Evolutionary conservation across 2,797 vertebrate species (phyloP).

Genomic region (Cryptoblepharus egeriae): DNA sequence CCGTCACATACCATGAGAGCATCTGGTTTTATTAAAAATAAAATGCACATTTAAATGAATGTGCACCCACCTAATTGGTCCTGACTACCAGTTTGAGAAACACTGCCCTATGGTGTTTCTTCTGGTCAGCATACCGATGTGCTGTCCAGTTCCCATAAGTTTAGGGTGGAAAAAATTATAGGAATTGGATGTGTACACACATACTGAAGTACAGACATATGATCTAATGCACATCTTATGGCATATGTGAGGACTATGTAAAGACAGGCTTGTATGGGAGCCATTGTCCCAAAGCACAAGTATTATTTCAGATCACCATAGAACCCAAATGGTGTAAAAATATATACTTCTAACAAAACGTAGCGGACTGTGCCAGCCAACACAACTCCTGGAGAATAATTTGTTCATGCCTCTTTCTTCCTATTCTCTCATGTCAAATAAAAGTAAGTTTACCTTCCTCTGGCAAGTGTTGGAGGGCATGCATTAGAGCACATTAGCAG

Average conservation of each 20-base stretch:
- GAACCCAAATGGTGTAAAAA: background rate
- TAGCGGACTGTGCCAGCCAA: background rate
- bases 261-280: background rate
- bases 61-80: no score
- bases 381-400: background rate
- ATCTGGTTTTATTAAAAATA: no score
- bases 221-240: background rate
- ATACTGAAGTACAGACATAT: background rate
- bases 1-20: no score
- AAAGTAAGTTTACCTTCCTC: background rate
- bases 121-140: no score
- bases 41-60: no score
- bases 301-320: background rate
- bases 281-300: background rate
- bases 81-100: no score
- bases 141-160: background rate
- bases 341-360: background rate
- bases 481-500: constrained; percentile 59
- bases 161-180: background rate
- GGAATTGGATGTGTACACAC: background rate
- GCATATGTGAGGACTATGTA: no score
- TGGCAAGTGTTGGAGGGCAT: background rate
- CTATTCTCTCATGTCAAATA: background rate
- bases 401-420: background rate
- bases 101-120: background rate